Conservation (phyloP, 2,797 vertebrate species). For the Rousettus madagascariensis region DNA sequence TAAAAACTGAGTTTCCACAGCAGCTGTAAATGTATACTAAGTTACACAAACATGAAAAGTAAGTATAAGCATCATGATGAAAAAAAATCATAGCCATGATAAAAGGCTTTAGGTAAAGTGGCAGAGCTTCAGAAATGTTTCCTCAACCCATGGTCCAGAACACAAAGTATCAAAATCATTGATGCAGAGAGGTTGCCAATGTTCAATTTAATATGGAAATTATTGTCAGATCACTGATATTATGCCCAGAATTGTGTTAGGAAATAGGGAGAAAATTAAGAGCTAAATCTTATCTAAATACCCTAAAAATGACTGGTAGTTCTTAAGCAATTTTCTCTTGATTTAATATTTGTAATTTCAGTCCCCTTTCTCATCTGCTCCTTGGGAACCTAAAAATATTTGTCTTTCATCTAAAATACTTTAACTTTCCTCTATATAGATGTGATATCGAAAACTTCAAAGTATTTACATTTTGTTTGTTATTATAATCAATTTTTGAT, state of each 20-base stretch:
- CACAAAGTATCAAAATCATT: neutral
- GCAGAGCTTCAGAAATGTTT: neutral
- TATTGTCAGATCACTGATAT: neutral
- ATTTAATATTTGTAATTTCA: neutral
- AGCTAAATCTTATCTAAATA: neutral
- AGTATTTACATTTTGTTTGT: neutral
- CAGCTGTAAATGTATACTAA: neutral
- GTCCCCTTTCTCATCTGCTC: neutral
- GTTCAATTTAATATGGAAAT: neutral
- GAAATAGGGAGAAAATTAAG: neutral
- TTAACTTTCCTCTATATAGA: neutral
- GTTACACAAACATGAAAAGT: neutral
- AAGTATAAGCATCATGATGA: neutral
- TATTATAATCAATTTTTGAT: neutral
- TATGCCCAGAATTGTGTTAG: neutral
- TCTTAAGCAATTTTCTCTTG: neutral
- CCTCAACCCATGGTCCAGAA: neutral
- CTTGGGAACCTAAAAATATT: neutral
- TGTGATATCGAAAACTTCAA: neutral
- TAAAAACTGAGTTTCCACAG: neutral
- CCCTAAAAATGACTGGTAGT: neutral
- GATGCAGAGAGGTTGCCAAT: neutral
- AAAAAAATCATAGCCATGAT: neutral
- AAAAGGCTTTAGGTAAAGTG: neutral
- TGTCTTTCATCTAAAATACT: neutral